Base-by-base conservation (phyloP, 30 jellyfish, hydroid and myxozoan genomes). In the Mastigias papua region DNA sequence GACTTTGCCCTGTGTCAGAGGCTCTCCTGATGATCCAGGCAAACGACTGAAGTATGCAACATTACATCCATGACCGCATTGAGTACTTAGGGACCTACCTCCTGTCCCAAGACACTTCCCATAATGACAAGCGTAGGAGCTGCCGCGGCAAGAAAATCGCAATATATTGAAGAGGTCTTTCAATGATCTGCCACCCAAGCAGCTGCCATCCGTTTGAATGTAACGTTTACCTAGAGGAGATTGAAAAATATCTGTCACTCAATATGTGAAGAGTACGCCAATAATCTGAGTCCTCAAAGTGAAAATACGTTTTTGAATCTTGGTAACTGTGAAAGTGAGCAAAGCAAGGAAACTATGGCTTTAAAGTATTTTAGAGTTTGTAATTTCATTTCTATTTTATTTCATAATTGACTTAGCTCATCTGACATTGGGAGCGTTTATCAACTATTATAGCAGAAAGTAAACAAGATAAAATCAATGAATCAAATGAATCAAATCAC, bases 51-150 rank as follows among this genome's bases (percentile, higher is more conserved):
- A 87, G 34, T 48, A 48, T 42, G 90, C 81, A 27, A 87, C 89
- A 31, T 29, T 49, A 69, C 96, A 87, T 7, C 69, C 34, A 50
- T 87, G 96, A 63, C 32, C 51, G 33, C 96, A 87, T 17, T 1
- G 13, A 31, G 87, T 9, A 30, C 90, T 75, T 3, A 61, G 37
- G 19, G 73, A 33, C 3, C 23, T 22, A 16, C 79, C 90, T 22
- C 96, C 96, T 23, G 86, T 26, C 17, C 86, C 96, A 22, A 87
- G 85, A 60, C 96, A 87, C 68, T 87, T 87, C 5, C 96, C 96
- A 50, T 62, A 76, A 19, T 64, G 32, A 35, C 96, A 87, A 30
- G 68, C 80, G 90, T 87, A 87, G 20, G 96, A 87, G 71, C 96
- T 76, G 79, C 96, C 96, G 23, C 78, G 86, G 34, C 96, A 87